phyloP scores from a whole-genome alignment of 2,797 vertebrate genomes.

The Microctenopoma lineatum region DNA sequence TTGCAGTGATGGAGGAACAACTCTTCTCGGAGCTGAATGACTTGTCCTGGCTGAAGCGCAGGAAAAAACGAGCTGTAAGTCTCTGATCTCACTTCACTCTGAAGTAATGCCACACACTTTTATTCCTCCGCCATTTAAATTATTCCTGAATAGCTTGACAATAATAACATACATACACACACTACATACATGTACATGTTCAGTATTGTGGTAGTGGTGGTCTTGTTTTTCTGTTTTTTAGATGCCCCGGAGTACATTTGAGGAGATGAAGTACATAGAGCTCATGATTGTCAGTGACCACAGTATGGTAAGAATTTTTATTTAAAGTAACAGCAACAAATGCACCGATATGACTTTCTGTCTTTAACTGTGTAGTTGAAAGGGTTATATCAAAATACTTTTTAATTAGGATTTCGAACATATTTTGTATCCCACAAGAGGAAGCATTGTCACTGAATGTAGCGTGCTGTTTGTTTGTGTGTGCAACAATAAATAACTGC shows the following conservation, averaged over 20 bases:
- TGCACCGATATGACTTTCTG: constrained; percentile 1
- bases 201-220: constrained; percentile 20
- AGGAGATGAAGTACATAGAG: constrained; percentile 98
- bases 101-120: constrained; percentile 26
- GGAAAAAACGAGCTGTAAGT: constrained; percentile 93
- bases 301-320: constrained; percentile 88
- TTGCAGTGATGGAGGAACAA: constrained; percentile 81
- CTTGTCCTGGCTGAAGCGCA: constrained; percentile 90
- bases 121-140: constrained; percentile 16
- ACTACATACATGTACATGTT: neutral
- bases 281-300: constrained; percentile 98
- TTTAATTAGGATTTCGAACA: constrained; percentile 37
- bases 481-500: constrained; percentile 18
- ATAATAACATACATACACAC: neutral
- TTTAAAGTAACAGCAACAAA: constrained; percentile 7
- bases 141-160: constrained; percentile 2
- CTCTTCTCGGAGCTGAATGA: constrained; percentile 86
- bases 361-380: neutral
- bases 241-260: constrained; percentile 92
- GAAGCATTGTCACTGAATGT: constrained; percentile 22
- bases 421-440: constrained; percentile 46
- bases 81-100: constrained; percentile 45
- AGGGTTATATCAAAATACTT: neutral
- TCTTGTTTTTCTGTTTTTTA: constrained; percentile 59
- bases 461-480: neutral